phyloP scores from a whole-genome alignment of 1,140 invertebrate genomes.

The Drosophila sulfurigaster region DNA sequence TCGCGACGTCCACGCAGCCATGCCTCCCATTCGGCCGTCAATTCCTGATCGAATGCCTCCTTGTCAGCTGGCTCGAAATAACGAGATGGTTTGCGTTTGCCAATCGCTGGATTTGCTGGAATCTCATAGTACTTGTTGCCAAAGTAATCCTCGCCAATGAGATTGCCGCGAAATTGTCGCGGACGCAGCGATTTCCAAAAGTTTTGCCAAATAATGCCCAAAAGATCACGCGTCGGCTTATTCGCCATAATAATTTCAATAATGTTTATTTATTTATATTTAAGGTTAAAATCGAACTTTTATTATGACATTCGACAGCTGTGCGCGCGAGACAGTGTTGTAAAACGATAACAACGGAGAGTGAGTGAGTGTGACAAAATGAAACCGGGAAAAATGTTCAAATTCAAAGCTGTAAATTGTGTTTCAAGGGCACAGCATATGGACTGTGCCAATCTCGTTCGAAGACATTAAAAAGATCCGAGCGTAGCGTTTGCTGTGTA shows the following conservation, averaged over 20 bases:
- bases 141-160: slow-evolving; percentile 90
- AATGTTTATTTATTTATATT: slow-evolving; percentile 34
- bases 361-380: slow-evolving; percentile 18
- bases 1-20: slow-evolving; percentile 89
- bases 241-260: slow-evolving; percentile 69
- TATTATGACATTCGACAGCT: slow-evolving; percentile 74
- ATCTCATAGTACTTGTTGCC: slow-evolving; percentile 94
- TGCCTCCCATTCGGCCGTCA: slow-evolving; percentile 93
- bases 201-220: slow-evolving; percentile 86
- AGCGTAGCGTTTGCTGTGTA: slow-evolving; percentile 86
- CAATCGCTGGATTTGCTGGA: slow-evolving; percentile 86
- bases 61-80: slow-evolving; percentile 90
- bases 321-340: slow-evolving; percentile 41
- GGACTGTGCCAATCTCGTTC: slow-evolving; percentile 95
- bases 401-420: slow-evolving; percentile 56
- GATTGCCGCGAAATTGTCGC: slow-evolving; percentile 85
- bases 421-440: slow-evolving; percentile 85
- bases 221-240: slow-evolving; percentile 84
- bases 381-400: slow-evolving; percentile 12
- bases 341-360: slow-evolving; percentile 8
- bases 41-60: slow-evolving; percentile 88
- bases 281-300: slow-evolving; percentile 57
- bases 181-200: slow-evolving; percentile 88
- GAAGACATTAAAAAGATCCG: slow-evolving; percentile 93
- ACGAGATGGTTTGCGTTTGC: slow-evolving; percentile 87